Conservation (phyloP, 2,113 vertebrate species). For the Dryoscopus gambensis region DNA sequence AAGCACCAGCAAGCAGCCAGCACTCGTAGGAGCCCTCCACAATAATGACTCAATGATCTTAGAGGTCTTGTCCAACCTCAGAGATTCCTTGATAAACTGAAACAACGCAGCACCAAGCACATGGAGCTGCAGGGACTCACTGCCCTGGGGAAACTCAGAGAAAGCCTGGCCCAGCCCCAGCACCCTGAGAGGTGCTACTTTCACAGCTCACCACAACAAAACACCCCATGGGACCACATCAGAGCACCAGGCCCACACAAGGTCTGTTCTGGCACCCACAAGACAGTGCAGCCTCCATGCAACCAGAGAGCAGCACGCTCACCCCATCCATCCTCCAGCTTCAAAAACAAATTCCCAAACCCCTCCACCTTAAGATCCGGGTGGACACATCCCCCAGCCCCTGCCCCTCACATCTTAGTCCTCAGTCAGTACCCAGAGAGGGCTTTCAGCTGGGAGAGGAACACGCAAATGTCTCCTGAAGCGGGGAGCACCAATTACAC, state of each 20-base stretch:
- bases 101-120: rapidly evolving
- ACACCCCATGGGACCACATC: background rate
- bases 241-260: background rate
- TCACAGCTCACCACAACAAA: background rate
- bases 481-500: conserved; percentile 9
- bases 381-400: background rate
- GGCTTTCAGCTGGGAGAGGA: background rate
- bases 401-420: background rate
- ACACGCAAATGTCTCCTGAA: background rate
- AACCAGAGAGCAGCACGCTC: rapidly evolving
- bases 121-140: background rate
- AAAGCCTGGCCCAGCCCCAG: background rate
- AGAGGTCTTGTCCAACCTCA: background rate
- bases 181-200: background rate
- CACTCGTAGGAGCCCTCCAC: rapidly evolving
- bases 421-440: background rate
- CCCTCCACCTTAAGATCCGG: background rate
- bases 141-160: background rate
- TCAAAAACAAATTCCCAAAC: background rate
- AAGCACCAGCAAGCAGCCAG: background rate
- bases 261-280: background rate
- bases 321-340: background rate
- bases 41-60: background rate
- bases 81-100: background rate
- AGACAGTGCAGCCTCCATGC: background rate